These are phyloP conservation scores for Galerucella nymphaeae DNA, from an alignment of 2,888 invertebrate species.

Conservation along the genomic window DNA sequence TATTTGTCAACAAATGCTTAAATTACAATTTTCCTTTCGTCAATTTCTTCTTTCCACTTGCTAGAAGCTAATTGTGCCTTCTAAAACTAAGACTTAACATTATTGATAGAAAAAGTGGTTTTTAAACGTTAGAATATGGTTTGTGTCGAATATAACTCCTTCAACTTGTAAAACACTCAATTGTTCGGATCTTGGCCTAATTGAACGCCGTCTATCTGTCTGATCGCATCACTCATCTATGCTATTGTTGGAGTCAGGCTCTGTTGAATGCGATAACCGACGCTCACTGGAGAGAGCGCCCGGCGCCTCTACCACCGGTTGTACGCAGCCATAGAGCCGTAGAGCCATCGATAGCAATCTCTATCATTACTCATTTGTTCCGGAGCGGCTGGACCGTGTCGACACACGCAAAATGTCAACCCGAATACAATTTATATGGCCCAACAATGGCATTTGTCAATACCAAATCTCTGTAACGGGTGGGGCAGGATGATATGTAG, in stretches of 20 bases:
- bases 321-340: conserved; percentile 24
- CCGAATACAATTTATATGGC: conserved; percentile 59
- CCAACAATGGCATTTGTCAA: conserved; percentile 63
- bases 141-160: no score
- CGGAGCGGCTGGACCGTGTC: conserved; percentile 61
- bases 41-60: no score
- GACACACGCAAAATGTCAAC: conserved; percentile 62
- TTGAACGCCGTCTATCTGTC: conserved; percentile 15
- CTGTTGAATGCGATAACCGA: conserved; percentile 40
- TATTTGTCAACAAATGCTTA: no score
- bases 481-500: conserved; percentile 57
- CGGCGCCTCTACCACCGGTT: conserved; percentile 23
- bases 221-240: conserved; percentile 34
- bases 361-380: conserved; percentile 61
- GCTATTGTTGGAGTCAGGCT: conserved; percentile 35
- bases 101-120: no score
- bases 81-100: no score
- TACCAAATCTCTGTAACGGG: conserved; percentile 59
- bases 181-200: conserved; percentile 4
- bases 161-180: no score
- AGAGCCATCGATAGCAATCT: conserved; percentile 48
- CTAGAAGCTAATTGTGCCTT: no score
- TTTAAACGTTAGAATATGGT: no score
- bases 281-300: conserved; percentile 14
- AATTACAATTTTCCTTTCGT: no score